Conservation (phyloP, 2,113 vertebrate species). For the Caranx ignobilis region DNA sequence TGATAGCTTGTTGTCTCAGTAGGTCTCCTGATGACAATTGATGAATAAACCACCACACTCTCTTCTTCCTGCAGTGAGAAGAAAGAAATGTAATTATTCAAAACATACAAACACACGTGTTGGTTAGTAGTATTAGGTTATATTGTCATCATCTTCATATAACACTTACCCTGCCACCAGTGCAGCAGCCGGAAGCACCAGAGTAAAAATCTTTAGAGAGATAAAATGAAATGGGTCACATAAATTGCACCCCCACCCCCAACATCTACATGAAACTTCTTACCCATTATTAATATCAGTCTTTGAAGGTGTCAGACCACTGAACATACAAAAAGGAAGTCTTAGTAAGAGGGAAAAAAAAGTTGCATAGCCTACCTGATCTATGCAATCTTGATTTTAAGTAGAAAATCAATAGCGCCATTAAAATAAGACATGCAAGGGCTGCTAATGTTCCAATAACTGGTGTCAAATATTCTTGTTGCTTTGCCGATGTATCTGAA, state of each 20-base stretch:
- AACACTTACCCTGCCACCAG: background rate
- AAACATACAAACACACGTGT: background rate
- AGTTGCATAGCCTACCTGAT: slow-evolving; percentile 20
- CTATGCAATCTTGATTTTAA: background rate
- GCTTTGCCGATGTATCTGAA: background rate
- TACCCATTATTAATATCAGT: background rate
- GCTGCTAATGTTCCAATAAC: slow-evolving; percentile 15
- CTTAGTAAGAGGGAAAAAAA: background rate
- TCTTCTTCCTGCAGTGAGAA: slow-evolving; percentile 41
- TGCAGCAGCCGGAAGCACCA: background rate
- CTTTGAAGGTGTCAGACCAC: background rate
- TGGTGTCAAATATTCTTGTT: background rate
- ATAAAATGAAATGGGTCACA: background rate
- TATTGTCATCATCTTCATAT: background rate
- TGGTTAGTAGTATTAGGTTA: background rate
- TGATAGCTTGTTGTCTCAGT: background rate
- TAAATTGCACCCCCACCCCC: background rate
- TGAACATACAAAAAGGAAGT: slow-evolving; percentile 6
- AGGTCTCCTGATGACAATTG: slow-evolving; percentile 33
- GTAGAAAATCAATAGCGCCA: slow-evolving; percentile 29
- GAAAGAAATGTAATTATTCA: background rate
- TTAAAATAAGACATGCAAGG: slow-evolving; percentile 23
- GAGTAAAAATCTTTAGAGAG: slow-evolving; percentile 28
- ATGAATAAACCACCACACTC: slow-evolving; percentile 57
- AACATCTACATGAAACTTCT: background rate